These are phyloP conservation scores for Nomada ruficornis DNA, from an alignment of 2,888 invertebrate genomes.

Conservation along the genomic window DNA sequence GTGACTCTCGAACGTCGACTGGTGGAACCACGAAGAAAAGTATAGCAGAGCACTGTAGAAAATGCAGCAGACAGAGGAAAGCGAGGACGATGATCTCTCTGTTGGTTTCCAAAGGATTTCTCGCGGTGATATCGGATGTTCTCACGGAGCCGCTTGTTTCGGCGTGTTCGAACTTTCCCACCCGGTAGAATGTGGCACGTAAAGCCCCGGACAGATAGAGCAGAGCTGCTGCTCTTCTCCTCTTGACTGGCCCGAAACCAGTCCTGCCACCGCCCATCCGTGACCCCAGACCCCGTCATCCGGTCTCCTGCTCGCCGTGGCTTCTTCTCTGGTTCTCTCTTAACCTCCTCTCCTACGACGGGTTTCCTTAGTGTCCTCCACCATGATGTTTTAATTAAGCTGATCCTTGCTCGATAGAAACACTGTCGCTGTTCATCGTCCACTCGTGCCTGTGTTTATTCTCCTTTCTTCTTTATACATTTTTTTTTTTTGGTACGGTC, in stretches of 20 bases:
- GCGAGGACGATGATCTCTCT: constrained; percentile 23
- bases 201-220: constrained; percentile 76
- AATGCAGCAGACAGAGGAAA: neutral
- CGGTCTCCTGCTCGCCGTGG: constrained; percentile 75
- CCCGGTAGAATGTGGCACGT: constrained; percentile 75
- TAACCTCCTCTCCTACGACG: constrained; percentile 46
- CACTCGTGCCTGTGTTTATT: neutral
- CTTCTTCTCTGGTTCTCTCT: constrained; percentile 18
- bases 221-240: constrained; percentile 72
- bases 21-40: too few relatives aligned
- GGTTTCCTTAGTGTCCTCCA: constrained; percentile 19
- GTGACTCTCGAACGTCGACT: too few relatives aligned
- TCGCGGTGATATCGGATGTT: constrained; percentile 24
- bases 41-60: too few relatives aligned
- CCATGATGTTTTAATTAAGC: constrained; percentile 68
- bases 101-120: constrained; percentile 3
- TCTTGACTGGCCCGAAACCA: constrained; percentile 81
- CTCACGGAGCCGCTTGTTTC: constrained; percentile 38
- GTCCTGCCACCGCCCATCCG: constrained; percentile 82
- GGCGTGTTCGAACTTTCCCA: constrained; percentile 64
- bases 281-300: constrained; percentile 83
- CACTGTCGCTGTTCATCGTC: neutral
- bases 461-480: neutral
- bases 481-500: neutral
- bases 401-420: constrained; percentile 45